Percentiles rank a stretch among this genome's conserved stretches.
These are phyloP conservation scores for Apteryx owenii DNA, from an alignment of 2,113 vertebrate genomes.

Conservation along the genomic window DNA sequence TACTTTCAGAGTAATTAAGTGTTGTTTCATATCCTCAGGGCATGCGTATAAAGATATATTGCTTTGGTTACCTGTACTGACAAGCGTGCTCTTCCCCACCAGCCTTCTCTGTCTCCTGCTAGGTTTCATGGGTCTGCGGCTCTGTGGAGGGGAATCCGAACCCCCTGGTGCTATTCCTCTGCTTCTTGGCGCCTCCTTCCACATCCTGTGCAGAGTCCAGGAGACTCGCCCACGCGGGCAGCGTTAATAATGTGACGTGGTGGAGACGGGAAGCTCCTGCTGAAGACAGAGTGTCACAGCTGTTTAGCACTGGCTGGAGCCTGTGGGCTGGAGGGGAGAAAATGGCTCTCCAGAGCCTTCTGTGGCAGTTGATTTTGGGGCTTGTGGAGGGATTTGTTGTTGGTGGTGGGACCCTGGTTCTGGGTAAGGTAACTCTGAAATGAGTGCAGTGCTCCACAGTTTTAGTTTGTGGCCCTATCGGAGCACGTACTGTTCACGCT, in stretches of 20 bases:
- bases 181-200: neutral
- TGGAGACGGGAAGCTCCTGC: neutral
- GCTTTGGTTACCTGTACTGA: conserved; percentile 12
- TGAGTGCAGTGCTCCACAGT: neutral
- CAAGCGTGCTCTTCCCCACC: neutral
- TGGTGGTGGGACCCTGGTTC: neutral
- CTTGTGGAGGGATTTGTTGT: neutral
- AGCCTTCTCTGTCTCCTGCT: neutral
- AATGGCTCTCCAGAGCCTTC: neutral
- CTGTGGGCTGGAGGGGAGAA: neutral
- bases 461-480: neutral
- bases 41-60: neutral
- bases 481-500: rapidly evolving
- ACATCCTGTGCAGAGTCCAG: neutral
- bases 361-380: neutral
- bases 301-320: neutral
- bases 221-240: rapidly evolving
- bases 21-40: conserved; percentile 46
- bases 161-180: neutral
- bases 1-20: conserved; percentile 56
- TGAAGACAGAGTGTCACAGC: neutral
- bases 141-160: neutral
- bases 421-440: neutral
- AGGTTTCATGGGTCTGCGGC: neutral
- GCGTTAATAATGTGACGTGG: rapidly evolving